A percentile compares a stretch with the other conserved stretches of the same genome.
These are phyloP conservation scores for Syrrhaptes paradoxus DNA, from an alignment of 2,113 vertebrate species.

Conservation along the genomic window DNA sequence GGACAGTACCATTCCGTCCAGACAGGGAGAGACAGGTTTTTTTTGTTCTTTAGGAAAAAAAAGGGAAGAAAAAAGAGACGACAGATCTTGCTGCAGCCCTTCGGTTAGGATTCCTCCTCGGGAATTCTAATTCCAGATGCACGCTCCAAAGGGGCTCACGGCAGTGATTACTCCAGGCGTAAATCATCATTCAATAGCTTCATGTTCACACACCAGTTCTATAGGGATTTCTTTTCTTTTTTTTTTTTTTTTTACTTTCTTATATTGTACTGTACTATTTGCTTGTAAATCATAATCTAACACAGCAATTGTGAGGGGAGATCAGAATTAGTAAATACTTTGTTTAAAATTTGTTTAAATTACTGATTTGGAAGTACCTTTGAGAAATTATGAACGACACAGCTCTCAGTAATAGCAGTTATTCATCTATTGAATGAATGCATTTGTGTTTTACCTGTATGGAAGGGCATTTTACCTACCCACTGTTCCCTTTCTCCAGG, in stretches of 20 bases:
- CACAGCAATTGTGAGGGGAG: not conserved
- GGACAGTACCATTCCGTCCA: slow-evolving; percentile 76
- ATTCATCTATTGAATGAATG: not conserved
- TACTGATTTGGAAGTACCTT: not conserved
- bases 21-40: slow-evolving; percentile 72
- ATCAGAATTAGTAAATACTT: not conserved
- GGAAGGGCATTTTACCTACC: not conserved
- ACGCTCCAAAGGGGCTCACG: not conserved
- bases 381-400: not conserved
- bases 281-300: not conserved
- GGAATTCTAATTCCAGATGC: slow-evolving; percentile 62
- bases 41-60: slow-evolving; percentile 23
- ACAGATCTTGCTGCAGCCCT: not conserved
- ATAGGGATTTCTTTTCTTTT: not conserved
- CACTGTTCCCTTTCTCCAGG: not conserved
- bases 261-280: not conserved
- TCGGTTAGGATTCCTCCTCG: not conserved
- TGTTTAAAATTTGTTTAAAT: not conserved
- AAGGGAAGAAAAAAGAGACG: not conserved
- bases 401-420: not conserved
- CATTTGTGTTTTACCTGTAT: not conserved
- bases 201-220: not conserved
- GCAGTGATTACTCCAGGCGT: not conserved
- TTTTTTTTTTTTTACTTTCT: not conserved
- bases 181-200: slow-evolving; percentile 10